Evolutionary conservation across 1,140 invertebrate genomes (phyloP).

Genomic region (Euura lappo): DNA sequence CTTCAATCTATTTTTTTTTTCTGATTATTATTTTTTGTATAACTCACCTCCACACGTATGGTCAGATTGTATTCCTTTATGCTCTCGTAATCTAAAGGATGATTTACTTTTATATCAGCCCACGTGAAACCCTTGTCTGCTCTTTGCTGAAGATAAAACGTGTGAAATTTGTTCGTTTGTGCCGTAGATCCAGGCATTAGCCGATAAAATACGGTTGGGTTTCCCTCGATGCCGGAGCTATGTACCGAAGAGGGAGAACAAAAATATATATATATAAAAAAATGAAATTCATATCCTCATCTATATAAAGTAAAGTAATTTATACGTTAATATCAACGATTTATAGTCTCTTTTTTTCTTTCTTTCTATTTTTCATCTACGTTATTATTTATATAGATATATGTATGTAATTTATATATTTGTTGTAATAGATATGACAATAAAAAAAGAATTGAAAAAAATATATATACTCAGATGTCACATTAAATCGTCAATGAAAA

Average conservation of each 20-base stretch:
- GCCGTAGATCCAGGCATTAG: constrained; percentile 93
- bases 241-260: constrained; percentile 32
- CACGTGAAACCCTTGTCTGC: constrained; percentile 89
- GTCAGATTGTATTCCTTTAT: constrained; percentile 96
- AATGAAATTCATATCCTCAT: constrained; percentile 13
- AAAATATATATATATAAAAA: constrained; percentile 24
- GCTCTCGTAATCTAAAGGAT: constrained; percentile 92
- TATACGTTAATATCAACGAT: background rate
- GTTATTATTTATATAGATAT: background rate
- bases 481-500: no score
- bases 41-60: constrained; percentile 89
- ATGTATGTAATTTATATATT: background rate
- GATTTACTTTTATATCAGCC: constrained; percentile 96
- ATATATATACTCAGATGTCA: no score
- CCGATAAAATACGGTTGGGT: constrained; percentile 93
- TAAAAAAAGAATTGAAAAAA: no score
- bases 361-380: constrained; percentile 1
- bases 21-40: constrained; percentile 9
- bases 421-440: background rate
- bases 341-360: background rate
- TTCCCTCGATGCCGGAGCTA: constrained; percentile 94
- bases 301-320: constrained; percentile 11
- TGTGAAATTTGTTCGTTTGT: constrained; percentile 94
- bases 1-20: constrained; percentile 1
- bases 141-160: constrained; percentile 93